Conservation (phyloP, 2,797 vertebrate species). For the Gymnocypris eckloni region DNA sequence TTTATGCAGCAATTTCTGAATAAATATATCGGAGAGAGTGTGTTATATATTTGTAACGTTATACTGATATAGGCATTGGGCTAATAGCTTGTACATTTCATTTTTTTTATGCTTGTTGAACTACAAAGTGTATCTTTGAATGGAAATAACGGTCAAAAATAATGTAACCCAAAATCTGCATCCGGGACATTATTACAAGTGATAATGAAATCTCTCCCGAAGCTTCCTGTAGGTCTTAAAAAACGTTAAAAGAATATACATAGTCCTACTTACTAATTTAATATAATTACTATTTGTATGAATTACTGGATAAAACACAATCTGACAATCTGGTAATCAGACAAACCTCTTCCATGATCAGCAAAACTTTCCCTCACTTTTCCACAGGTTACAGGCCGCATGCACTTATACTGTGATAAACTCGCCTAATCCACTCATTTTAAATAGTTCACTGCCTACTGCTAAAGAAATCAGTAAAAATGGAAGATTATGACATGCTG, state of each 20-base stretch:
- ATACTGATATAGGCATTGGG: background rate
- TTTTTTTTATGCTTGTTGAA: background rate
- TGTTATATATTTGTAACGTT: background rate
- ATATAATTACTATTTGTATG: background rate
- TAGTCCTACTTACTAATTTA: background rate
- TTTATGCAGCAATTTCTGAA: background rate
- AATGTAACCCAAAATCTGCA: background rate
- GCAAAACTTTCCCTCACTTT: background rate
- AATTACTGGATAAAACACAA: background rate
- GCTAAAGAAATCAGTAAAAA: background rate
- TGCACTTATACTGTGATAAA: background rate
- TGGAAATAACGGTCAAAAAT: background rate
- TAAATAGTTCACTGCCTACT: background rate
- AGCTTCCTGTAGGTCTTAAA: background rate
- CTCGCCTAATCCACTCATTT: background rate
- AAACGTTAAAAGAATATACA: background rate
- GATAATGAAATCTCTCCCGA: background rate
- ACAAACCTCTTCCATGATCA: background rate
- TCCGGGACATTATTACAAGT: background rate
- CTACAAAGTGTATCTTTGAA: background rate
- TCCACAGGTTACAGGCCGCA: background rate
- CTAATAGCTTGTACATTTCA: background rate
- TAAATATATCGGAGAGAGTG: background rate
- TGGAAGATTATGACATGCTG: conserved; percentile 17
- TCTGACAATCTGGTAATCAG: background rate